Conservation (phyloP, 2,888 invertebrate species). For the Neria commutata region DNA sequence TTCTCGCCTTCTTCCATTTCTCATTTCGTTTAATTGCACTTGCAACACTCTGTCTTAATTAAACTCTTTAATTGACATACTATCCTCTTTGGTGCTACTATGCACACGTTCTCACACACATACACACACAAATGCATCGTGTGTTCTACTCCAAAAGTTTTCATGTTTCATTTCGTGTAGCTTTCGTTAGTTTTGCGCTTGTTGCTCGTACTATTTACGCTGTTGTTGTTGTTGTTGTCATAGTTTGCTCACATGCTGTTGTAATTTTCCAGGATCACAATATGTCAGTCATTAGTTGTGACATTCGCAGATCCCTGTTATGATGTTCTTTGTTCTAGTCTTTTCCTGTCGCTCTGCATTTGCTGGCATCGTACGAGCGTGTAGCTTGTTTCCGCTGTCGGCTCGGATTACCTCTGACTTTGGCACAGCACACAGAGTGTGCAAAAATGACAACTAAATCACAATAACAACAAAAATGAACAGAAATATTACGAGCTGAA, state of each 20-base stretch:
- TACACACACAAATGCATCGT: conserved; percentile 5
- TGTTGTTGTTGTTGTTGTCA: conserved; percentile 10
- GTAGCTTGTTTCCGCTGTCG: conserved; percentile 5
- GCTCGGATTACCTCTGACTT: conserved; percentile 13
- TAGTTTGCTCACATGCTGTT: not conserved
- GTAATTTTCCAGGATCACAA: conserved; percentile 24
- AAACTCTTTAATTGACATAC: conserved; percentile 22
- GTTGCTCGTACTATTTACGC: conserved; percentile 4
- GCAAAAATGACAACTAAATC: too few species aligned
- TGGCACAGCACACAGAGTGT: conserved; percentile 1
- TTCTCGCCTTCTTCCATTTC: not conserved
- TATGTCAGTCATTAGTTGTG: conserved; percentile 21
- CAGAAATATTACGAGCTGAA: too few species aligned
- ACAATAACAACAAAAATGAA: too few species aligned
- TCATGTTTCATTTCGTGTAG: not conserved
- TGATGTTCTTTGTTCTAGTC: conserved; percentile 4
- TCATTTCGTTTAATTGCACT: conserved; percentile 17
- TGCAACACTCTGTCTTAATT: conserved; percentile 21
- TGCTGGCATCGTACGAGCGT: not conserved
- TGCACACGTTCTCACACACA: conserved; percentile 1
- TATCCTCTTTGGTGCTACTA: conserved; percentile 6
- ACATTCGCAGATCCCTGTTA: conserved; percentile 23
- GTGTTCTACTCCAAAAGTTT: not conserved
- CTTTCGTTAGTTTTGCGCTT: not conserved
- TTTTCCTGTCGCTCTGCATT: not conserved